Percentiles rank a stretch among this genome's conserved stretches.
These are phyloP conservation scores for Lineus longissimus DNA, from an alignment of 1,140 invertebrate species.

Conservation along the genomic window DNA sequence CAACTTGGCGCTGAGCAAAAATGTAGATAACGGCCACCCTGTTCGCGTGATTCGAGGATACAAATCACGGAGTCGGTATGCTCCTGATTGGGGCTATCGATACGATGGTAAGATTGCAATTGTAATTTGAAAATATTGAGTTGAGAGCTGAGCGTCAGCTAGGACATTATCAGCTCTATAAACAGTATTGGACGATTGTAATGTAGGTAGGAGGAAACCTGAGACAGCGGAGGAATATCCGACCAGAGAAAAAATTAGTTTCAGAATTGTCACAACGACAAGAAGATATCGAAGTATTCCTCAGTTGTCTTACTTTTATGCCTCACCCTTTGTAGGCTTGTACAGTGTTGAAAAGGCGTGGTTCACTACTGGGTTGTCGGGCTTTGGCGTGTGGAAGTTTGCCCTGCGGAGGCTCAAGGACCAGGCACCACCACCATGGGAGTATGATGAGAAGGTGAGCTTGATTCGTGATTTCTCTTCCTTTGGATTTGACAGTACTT, in stretches of 20 bases:
- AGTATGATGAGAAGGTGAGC: slow-evolving; percentile 4
- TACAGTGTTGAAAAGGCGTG: slow-evolving; percentile 50
- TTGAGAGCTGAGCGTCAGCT: too few species aligned
- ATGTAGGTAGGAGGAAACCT: too few species aligned
- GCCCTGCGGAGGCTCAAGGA: slow-evolving; percentile 38
- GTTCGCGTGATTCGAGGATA: slow-evolving; percentile 54
- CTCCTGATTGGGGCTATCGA: slow-evolving; percentile 50
- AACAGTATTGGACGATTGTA: too few species aligned
- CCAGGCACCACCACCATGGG: slow-evolving; percentile 46
- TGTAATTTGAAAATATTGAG: not conserved
- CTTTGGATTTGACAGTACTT: too few species aligned
- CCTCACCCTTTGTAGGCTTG: slow-evolving; percentile 31
- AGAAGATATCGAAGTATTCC: too few species aligned
- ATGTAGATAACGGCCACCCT: slow-evolving; percentile 43
- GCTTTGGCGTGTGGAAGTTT: slow-evolving; percentile 52
- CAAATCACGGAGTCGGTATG: slow-evolving; percentile 50
- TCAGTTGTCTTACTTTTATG: too few species aligned
- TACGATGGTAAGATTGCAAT: slow-evolving; percentile 45
- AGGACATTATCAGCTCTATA: too few species aligned
- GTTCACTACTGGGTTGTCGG: slow-evolving; percentile 43
- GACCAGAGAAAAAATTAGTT: too few species aligned
- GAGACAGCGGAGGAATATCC: too few species aligned
- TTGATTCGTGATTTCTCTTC: too few species aligned
- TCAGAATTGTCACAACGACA: too few species aligned
- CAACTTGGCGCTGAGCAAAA: slow-evolving; percentile 45